phyloP scores from a whole-genome alignment of 2,113 vertebrate species.

The Vidua chalybeata region DNA sequence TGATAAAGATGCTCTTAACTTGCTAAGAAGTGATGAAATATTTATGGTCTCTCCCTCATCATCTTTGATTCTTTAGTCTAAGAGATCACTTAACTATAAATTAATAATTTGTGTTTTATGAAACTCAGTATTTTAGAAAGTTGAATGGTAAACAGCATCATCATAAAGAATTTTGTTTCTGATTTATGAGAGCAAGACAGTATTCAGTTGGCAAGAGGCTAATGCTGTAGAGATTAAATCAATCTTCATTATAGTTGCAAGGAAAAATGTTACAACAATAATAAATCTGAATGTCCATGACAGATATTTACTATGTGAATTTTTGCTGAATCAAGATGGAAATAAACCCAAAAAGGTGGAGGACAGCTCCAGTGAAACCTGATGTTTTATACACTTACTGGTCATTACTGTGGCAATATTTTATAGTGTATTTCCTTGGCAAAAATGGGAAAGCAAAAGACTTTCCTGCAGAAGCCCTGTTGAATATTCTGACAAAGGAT shows the following conservation, averaged over 20 bases:
- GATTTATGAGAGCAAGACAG: background rate
- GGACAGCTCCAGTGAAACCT: background rate
- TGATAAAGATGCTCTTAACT: background rate
- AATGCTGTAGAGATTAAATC: conserved; percentile 20
- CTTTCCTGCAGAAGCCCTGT: background rate
- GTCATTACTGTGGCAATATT: background rate
- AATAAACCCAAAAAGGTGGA: background rate
- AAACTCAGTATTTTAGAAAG: background rate
- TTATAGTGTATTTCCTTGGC: background rate
- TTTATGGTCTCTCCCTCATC: accelerated
- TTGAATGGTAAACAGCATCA: background rate
- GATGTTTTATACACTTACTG: background rate
- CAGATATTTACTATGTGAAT: background rate
- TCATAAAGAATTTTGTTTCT: background rate
- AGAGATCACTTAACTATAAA: background rate
- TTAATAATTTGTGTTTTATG: background rate
- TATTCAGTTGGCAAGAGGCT: background rate
- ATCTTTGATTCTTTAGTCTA: background rate
- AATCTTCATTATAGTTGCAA: conserved; percentile 12
- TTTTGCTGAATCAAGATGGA: background rate
- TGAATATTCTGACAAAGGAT: background rate
- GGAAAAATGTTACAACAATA: background rate
- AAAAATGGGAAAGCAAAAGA: background rate
- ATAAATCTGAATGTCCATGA: conserved; percentile 4
- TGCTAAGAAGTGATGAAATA: background rate